Base-by-base conservation (phyloP, 1,140 invertebrate species). In the Dendrolimus kikuchii region DNA sequence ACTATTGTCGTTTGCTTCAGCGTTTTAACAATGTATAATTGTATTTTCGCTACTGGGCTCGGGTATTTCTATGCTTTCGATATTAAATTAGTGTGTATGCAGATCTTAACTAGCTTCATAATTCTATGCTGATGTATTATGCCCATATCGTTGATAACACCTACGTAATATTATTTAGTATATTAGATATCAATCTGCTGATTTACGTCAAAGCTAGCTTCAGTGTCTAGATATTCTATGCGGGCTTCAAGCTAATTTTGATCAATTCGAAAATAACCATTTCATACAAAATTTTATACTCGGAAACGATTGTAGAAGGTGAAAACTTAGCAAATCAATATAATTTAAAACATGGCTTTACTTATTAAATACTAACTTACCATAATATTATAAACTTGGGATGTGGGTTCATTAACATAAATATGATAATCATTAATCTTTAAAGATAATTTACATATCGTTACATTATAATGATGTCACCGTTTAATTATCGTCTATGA, bases 1-100 rank as follows among this genome's bases (percentile, higher is more conserved):
- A 81, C 75, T 82, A 74, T 77, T 79, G 76, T 80, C 79, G 81
- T 86, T 76, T 79, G 82, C 81, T 86, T 86, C 71, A 82, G 82
- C 82, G 77, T 82, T 79, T 80, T 76, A 84, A 83, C 75, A 79
- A 81, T 80, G 75, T 82, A 64, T 64, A 69, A 64, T 59, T 60
- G 58, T 65, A 79, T 77, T 77, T 62, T 74, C 77, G 82, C 82
- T 86, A 84, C 66, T 81, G 82, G 81, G 82, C 80, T 82, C 78
- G 80, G 82, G 82, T 82, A 80, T 81, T 79, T 78, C 81, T 86
- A 81, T 84, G 83, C 83, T 86, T 86, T 83, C 79, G 71, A 83
- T 86, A 86, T 86, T 82, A 77, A 78, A 78, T 77, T 86, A 84
- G 82, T 82, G 79, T 84, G 80, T 86, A 83, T 84, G 81, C 81